These are phyloP conservation scores for Apolygus lucorum DNA, from an alignment of 1,140 invertebrate genomes.

Conservation along the genomic window DNA sequence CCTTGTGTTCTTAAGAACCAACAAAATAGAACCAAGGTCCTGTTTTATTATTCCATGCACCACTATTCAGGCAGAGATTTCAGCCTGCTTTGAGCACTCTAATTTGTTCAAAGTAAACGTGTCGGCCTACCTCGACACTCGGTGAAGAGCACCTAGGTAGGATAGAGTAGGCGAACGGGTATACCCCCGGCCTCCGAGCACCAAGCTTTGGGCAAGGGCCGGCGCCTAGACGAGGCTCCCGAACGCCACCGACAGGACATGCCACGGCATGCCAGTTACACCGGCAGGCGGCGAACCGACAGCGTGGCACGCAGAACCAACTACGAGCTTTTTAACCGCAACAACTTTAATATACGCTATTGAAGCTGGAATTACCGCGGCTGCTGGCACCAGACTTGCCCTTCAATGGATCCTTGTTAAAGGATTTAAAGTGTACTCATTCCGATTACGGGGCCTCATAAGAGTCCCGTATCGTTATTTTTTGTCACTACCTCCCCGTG, in stretches of 20 bases:
- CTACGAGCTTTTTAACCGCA: conserved; percentile 70
- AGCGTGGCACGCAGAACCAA: conserved; percentile 55
- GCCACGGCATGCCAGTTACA: conserved; percentile 40
- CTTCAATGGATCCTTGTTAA: conserved; percentile 80
- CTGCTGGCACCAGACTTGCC: conserved; percentile 87
- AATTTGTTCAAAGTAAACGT: conserved; percentile 75
- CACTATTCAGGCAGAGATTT: conserved; percentile 57
- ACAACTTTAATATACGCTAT: conserved; percentile 82
- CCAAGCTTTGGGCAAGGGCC: conserved; percentile 34
- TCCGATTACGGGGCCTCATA: conserved; percentile 72
- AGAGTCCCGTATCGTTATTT: conserved; percentile 78
- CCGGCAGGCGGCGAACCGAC: conserved; percentile 48
- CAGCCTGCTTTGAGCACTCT: conserved; percentile 72
- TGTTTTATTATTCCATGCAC: conserved; percentile 76
- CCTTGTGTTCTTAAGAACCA: conserved; percentile 58
- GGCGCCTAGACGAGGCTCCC: conserved; percentile 6
- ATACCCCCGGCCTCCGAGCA: not conserved
- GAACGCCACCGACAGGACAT: conserved; percentile 39
- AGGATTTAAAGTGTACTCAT: conserved; percentile 83
- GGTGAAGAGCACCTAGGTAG: conserved; percentile 29
- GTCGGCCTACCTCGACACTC: conserved; percentile 38
- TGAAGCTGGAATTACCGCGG: conserved; percentile 86
- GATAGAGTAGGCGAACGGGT: conserved; percentile 37
- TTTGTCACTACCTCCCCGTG: conserved; percentile 73
- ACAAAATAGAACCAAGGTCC: conserved; percentile 66